Conservation (phyloP, 2,113 vertebrate species). For the Dolichallabes microphthalmus region DNA sequence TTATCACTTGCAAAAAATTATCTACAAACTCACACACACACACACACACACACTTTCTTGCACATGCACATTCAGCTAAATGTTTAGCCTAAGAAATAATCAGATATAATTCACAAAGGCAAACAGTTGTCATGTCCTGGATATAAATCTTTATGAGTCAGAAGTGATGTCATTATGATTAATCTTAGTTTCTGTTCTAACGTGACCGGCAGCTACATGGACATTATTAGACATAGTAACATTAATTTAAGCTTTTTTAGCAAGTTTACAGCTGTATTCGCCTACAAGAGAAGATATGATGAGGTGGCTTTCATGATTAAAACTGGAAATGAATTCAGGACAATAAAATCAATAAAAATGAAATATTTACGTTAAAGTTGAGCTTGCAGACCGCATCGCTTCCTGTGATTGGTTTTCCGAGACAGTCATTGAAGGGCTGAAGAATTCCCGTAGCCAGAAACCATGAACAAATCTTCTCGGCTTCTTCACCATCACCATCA, state of each 20-base stretch:
- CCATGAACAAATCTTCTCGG: slow-evolving; percentile 80
- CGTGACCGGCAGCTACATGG: not conserved
- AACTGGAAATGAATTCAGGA: not conserved
- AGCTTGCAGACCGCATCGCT: slow-evolving; percentile 64
- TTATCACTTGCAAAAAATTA: not conserved
- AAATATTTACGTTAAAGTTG: slow-evolving; percentile 73
- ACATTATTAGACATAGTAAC: not conserved
- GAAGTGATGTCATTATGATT: not conserved
- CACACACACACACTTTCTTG: not conserved
- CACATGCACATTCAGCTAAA: not conserved
- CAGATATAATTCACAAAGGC: not conserved
- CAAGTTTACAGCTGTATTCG: not conserved
- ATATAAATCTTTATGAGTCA: not conserved
- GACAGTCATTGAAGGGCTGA: slow-evolving; percentile 79
- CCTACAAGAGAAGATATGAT: not conserved
- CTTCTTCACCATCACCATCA: slow-evolving; percentile 58
- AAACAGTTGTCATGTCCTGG: not conserved
- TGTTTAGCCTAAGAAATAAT: not conserved
- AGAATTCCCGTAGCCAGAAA: slow-evolving; percentile 82
- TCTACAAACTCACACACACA: not conserved
- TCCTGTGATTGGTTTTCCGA: slow-evolving; percentile 74
- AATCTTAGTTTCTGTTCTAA: not conserved
- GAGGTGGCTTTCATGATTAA: not conserved
- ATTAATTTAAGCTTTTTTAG: not conserved
- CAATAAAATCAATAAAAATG: not conserved